Conservation (phyloP, 2,888 invertebrate genomes). For the Clanis bilineata region DNA sequence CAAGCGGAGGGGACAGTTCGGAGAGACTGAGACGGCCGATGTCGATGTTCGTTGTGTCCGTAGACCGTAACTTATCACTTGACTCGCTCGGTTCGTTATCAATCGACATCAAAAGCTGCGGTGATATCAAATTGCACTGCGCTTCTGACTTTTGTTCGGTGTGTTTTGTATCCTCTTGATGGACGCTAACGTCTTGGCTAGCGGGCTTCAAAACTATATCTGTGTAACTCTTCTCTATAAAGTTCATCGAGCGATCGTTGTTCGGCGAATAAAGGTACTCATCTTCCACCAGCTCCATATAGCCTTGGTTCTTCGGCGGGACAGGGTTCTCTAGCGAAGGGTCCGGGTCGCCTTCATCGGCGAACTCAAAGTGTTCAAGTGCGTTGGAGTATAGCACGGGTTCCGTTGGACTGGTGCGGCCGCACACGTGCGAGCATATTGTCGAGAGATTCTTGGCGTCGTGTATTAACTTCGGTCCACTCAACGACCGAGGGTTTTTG, state of each 20-base stretch:
- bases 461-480: slow-evolving; percentile 63
- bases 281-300: slow-evolving; percentile 74
- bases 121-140: slow-evolving; percentile 36
- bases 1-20: slow-evolving; percentile 59
- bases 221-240: slow-evolving; percentile 76
- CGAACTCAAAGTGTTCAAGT: slow-evolving; percentile 91
- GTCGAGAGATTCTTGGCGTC: slow-evolving; percentile 68
- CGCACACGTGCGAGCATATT: slow-evolving; percentile 70
- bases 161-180: slow-evolving; percentile 16
- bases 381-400: slow-evolving; percentile 77
- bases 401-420: slow-evolving; percentile 56
- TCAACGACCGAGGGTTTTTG: slow-evolving; percentile 60
- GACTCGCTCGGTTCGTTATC: slow-evolving; percentile 45
- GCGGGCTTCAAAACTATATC: slow-evolving; percentile 63
- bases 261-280: slow-evolving; percentile 66
- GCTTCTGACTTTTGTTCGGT: slow-evolving; percentile 3
- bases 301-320: slow-evolving; percentile 62
- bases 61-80: slow-evolving; percentile 33
- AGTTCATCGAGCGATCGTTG: slow-evolving; percentile 79
- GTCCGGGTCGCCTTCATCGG: slow-evolving; percentile 93
- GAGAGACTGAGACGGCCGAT: slow-evolving; percentile 54
- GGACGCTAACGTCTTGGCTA: slow-evolving; percentile 31
- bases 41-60: slow-evolving; percentile 35
- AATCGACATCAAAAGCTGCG: slow-evolving; percentile 37
- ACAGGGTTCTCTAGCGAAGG: slow-evolving; percentile 83